A percentile compares a stretch with the other conserved stretches of the same genome.
Conservation (phyloP, 1,140 invertebrate genomes). For the Schmidtea mediterranea region DNA sequence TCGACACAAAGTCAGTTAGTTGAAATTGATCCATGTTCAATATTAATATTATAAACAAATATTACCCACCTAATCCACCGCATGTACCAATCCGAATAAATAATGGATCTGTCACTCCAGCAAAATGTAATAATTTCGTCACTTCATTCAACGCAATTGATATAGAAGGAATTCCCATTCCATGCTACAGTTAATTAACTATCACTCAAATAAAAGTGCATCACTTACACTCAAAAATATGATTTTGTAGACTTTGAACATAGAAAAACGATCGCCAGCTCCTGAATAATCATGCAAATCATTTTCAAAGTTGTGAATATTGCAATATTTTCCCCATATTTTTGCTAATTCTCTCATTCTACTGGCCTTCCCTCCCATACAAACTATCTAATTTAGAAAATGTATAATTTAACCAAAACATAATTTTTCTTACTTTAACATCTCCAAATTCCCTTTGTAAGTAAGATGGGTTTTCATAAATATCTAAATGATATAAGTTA, state of each 20-base stretch:
- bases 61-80: conserved; percentile 49
- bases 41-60: no score
- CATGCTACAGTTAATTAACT: conserved; percentile 37
- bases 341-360: conserved; percentile 73
- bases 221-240: conserved; percentile 59
- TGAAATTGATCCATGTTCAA: no score
- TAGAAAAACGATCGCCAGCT: conserved; percentile 68
- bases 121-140: conserved; percentile 71
- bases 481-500: no score
- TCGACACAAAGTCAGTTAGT: no score
- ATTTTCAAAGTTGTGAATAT: conserved; percentile 46
- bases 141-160: conserved; percentile 68
- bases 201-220: neutral
- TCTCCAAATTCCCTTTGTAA: neutral
- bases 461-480: no score
- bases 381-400: conserved; percentile 80
- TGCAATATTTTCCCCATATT: conserved; percentile 53
- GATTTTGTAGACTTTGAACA: conserved; percentile 88
- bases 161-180: conserved; percentile 70
- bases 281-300: conserved; percentile 59
- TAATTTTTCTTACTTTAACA: neutral
- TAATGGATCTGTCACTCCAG: conserved; percentile 47
- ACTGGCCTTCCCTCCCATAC: conserved; percentile 79
- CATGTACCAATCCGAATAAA: conserved; percentile 75
- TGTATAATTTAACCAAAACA: no score